Conservation (phyloP, 2,797 vertebrate species). For the Botia almorhae region DNA sequence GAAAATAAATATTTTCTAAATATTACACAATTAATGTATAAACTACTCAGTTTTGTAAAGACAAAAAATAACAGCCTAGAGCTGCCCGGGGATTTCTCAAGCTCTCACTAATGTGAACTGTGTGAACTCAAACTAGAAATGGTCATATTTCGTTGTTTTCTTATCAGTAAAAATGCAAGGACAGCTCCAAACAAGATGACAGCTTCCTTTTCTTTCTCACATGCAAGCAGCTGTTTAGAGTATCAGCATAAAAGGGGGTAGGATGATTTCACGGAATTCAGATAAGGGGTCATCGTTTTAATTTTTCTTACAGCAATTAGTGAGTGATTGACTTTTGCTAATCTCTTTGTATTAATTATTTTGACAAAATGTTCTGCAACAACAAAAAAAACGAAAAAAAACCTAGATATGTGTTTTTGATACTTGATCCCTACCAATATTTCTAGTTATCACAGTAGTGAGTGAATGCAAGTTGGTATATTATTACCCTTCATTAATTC, state of each 20-base stretch:
- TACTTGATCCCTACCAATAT: too few species aligned
- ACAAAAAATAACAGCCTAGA: constrained; percentile 33
- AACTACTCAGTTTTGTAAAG: constrained; percentile 36
- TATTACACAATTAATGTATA: constrained; percentile 39
- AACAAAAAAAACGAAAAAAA: too few species aligned
- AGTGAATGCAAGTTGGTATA: too few species aligned
- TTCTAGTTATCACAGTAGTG: too few species aligned
- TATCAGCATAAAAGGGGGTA: neutral
- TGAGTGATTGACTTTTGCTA: neutral
- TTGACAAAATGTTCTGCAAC: constrained; percentile 9
- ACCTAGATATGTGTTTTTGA: too few species aligned
- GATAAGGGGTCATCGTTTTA: neutral
- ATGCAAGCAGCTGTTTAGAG: neutral
- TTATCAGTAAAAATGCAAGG: neutral
- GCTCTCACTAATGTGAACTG: constrained; percentile 9
- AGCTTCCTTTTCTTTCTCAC: neutral
- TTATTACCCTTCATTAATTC: too few species aligned
- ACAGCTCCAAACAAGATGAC: neutral
- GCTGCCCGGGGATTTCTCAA: constrained; percentile 29
- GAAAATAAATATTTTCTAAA: constrained; percentile 44
- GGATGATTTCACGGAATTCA: neutral
- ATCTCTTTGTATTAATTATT: neutral
- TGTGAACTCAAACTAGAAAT: constrained; percentile 1
- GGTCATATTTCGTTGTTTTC: neutral
- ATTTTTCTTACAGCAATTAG: neutral